Evolutionary conservation across 2,888 invertebrate species (phyloP).

Genomic region (Gymnoscelis rufifasciata): DNA sequence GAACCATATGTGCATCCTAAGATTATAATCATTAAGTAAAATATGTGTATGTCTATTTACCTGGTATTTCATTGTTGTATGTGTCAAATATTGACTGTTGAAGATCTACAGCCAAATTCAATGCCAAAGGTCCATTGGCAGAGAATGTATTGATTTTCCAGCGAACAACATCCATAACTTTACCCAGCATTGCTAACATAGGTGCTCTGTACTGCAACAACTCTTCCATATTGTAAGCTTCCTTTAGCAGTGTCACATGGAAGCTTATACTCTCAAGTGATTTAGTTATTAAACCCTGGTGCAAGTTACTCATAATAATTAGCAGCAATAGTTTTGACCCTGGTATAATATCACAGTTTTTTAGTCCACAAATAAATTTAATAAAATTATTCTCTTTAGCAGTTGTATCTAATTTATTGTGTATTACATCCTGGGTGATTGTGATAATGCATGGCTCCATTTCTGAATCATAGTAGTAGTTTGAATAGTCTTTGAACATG

Average conservation of each 20-base stretch:
- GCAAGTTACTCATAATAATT: conserved; percentile 61
- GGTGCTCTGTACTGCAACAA: conserved; percentile 58
- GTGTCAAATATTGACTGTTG: conserved; percentile 49
- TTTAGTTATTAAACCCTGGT: conserved; percentile 48
- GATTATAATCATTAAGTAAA: no score
- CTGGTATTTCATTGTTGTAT: conserved; percentile 48
- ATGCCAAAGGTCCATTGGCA: conserved; percentile 38
- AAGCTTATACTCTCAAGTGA: conserved; percentile 43
- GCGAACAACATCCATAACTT: conserved; percentile 55
- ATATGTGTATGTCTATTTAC: no score
- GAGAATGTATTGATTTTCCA: conserved; percentile 57
- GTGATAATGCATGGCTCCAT: conserved; percentile 55
- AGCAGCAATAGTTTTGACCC: conserved; percentile 51
- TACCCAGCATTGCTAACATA: conserved; percentile 61
- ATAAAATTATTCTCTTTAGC: conserved; percentile 47
- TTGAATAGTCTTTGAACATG: conserved; percentile 47
- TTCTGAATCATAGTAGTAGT: conserved; percentile 54
- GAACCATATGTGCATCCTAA: no score
- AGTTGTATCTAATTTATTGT: conserved; percentile 40
- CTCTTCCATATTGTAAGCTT: conserved; percentile 46
- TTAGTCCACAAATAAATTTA: conserved; percentile 51
- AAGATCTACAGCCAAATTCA: conserved; percentile 49
- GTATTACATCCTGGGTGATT: conserved; percentile 42
- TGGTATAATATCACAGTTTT: conserved; percentile 42
- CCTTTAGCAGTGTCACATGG: conserved; percentile 47